Percentiles rank a stretch among this genome's conserved stretches.
Conservation (phyloP, 1,140 invertebrate genomes). For the Ceratoteleas bidentatus region DNA sequence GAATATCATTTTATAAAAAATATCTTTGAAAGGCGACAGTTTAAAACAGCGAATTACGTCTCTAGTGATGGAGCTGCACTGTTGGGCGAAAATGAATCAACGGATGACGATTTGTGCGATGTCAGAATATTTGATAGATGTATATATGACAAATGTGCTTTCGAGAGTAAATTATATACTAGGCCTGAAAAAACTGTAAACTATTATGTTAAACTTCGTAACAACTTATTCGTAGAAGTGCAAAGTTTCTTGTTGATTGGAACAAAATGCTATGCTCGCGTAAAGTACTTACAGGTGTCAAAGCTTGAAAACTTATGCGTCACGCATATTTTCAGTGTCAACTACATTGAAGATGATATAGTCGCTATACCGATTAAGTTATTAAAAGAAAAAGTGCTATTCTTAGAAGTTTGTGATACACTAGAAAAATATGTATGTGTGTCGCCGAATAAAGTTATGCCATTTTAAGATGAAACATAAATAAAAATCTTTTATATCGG, state of each 20-base stretch:
- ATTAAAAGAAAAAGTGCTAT: conserved; percentile 5
- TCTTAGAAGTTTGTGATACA: not conserved
- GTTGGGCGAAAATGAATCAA: not conserved
- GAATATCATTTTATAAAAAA: no score
- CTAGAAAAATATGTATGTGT: conserved; percentile 4
- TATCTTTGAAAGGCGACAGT: no score
- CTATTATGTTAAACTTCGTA: conserved; percentile 23
- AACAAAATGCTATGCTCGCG: conserved; percentile 4
- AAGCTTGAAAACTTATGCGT: not conserved
- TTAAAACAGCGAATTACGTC: no score
- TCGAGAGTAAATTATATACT: conserved; percentile 20
- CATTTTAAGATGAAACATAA: conserved; percentile 5
- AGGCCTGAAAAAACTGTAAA: conserved; percentile 12
- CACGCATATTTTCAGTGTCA: not conserved
- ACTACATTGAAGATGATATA: not conserved
- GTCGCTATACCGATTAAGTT: not conserved
- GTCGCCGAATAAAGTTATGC: conserved; percentile 9
- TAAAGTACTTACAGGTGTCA: not conserved
- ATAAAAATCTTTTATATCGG: no score
- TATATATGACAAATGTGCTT: conserved; percentile 18
- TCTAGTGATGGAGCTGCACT: conserved; percentile 6
- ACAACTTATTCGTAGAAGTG: conserved; percentile 6
- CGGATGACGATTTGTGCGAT: not conserved
- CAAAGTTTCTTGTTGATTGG: conserved; percentile 3
- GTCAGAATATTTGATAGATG: conserved; percentile 19